Base-by-base conservation (phyloP, 2,888 invertebrate species). In the Malthinus seriepunctatus region DNA sequence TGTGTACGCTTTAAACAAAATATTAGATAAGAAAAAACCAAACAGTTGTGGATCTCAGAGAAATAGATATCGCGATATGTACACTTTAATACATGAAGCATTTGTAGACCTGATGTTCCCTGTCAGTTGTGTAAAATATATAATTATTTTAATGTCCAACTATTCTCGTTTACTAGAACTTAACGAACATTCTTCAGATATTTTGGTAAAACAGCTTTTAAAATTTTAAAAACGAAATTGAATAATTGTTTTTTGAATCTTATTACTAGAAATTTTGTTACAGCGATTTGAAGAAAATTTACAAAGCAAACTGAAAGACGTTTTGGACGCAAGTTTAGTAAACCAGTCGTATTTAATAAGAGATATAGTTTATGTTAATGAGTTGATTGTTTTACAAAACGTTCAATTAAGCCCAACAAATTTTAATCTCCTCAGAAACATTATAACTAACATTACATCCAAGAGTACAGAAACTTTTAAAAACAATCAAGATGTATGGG, bases 101-200 rank as follows among this genome's bases (percentile, higher is more conserved):
- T 59, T 59, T 35, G 45, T 38, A 35, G 51, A 59, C 10, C 59
- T 54, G 38, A 9, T 44, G 14, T 46, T 59, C 38, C 59, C 59
- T 6, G 32, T 33, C 9, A n/a, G 11, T 10, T 46, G 50, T 39
- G 59, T 54, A 0, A 54, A 34, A 8, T 50, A 59, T 11, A 34
- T 47, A 12, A 46, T 59, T 3, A n/a, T 37, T 3, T 32, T 59
- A 7, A 45, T 59, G 11, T 14, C 34, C 9, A n/a, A 10, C 1
- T 59, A 59, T 34, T 8, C 53, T 7, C 34, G 39, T 45, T 59
- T 59, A 23, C 23, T 23, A 23, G 3, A 23, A 23, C 23, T 23
- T 23, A 5, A 23, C 5, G 23, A 23, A 23, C 3, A 23, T 23
- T 23, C 23, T 23, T 23, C 23, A 3, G 23, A 23, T 23, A 23